phyloP scores from a whole-genome alignment of 1,140 invertebrate genomes.

The Trichonephila clavipes region DNA sequence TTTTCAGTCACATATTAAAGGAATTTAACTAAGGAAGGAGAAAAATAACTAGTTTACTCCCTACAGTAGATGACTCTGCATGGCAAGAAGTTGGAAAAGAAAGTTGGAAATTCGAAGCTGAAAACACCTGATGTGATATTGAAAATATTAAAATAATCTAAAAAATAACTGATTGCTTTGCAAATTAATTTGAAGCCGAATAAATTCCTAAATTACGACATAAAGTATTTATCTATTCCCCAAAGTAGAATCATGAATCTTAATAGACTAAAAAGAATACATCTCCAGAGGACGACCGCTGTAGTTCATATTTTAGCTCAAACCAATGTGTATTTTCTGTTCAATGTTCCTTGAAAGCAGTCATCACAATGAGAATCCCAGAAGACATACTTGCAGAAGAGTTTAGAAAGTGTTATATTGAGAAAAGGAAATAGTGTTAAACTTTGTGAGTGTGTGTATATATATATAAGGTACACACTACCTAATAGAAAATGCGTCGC shows the following conservation, averaged over 20 bases:
- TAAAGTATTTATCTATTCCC: neutral
- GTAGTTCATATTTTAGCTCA: constrained; percentile 6
- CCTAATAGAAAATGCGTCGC: constrained; percentile 42
- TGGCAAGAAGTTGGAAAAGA: no score
- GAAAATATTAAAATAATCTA: neutral
- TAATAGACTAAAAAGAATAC: neutral
- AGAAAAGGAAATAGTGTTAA: constrained; percentile 39
- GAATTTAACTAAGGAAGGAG: no score
- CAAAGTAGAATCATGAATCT: neutral
- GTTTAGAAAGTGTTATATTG: neutral
- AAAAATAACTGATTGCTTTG: neutral
- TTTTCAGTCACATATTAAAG: no score
- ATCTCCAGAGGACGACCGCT: neutral
- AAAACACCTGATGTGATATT: neutral
- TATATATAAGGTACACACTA: constrained; percentile 2
- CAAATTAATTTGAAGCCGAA: neutral
- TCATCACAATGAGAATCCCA: neutral
- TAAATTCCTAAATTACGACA: neutral
- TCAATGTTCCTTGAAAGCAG: neutral
- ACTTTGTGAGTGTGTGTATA: neutral
- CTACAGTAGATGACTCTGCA: no score
- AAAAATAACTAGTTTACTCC: no score
- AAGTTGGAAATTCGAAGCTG: no score
- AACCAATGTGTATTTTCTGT: constrained; percentile 13
- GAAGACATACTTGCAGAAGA: neutral